Evolutionary conservation across 2,888 invertebrate species (phyloP).

Genomic region (Digitonthophagus gazella): DNA sequence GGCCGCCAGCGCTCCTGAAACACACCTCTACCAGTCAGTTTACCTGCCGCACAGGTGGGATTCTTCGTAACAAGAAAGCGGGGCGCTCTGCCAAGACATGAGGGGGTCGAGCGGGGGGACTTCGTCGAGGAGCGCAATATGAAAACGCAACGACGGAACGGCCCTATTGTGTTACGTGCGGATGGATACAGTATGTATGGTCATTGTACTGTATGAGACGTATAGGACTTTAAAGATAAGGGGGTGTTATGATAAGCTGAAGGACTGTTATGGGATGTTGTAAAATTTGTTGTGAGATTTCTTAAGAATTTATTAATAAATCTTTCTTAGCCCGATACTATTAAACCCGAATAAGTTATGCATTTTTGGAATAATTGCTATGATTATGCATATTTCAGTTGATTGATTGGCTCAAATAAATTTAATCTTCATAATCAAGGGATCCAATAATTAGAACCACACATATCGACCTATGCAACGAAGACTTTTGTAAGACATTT

Average conservation of each 20-base stretch:
- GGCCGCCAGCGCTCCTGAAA: conserved; percentile 29
- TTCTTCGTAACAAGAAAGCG: conserved; percentile 8
- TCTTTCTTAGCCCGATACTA: too few species aligned
- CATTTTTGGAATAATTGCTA: too few species aligned
- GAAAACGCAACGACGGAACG: conserved; percentile 13
- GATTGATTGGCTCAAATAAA: too few species aligned
- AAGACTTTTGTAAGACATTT: too few species aligned
- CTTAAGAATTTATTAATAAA: too few species aligned
- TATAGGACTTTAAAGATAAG: not conserved
- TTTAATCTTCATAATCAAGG: too few species aligned
- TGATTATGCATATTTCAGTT: too few species aligned
- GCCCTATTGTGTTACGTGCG: conserved; percentile 8
- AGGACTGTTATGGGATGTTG: too few species aligned
- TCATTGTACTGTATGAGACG: not conserved
- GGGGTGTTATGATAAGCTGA: not conserved
- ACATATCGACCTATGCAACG: too few species aligned
- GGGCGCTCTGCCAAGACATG: conserved; percentile 5
- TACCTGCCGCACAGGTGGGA: conserved; percentile 39
- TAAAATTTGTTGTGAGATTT: too few species aligned
- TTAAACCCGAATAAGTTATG: too few species aligned
- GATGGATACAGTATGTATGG: not conserved
- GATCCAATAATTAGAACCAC: too few species aligned
- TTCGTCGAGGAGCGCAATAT: not conserved
- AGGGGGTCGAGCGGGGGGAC: not conserved
- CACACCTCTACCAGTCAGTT: conserved; percentile 36